Conservation (phyloP, 1,140 invertebrate species). For the Leptinotarsa undecemlineata region DNA sequence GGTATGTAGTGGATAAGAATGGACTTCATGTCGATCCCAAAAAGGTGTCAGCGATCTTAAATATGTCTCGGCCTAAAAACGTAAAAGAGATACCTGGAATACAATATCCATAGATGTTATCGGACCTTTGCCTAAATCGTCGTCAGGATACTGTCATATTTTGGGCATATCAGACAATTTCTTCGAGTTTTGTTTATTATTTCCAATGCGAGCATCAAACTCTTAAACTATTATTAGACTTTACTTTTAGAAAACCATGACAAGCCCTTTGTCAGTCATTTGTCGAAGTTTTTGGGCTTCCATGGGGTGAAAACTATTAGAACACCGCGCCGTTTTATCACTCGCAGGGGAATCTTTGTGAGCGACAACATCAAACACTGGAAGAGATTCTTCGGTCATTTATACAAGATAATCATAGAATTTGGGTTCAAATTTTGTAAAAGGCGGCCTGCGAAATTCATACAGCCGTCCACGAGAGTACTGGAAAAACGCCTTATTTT, state of each 20-base stretch:
- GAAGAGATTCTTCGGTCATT: slow-evolving; percentile 1
- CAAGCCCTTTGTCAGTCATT: neutral
- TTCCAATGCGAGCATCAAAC: neutral
- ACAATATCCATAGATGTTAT: slow-evolving; percentile 20
- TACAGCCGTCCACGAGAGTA: slow-evolving; percentile 11
- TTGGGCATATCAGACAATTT: neutral
- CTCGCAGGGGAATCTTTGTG: neutral
- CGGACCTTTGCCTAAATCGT: slow-evolving; percentile 11
- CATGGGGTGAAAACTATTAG: neutral
- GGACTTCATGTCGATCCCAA: slow-evolving; percentile 41
- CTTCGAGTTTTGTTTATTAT: neutral
- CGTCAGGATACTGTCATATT: slow-evolving; percentile 24
- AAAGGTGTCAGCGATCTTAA: slow-evolving; percentile 39
- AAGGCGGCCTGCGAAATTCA: slow-evolving; percentile 17
- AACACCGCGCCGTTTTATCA: neutral
- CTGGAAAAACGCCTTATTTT: slow-evolving; percentile 18
- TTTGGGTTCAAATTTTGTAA: slow-evolving; percentile 23
- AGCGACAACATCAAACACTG: neutral
- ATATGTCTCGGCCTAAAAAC: neutral
- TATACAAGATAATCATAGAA: slow-evolving; percentile 15
- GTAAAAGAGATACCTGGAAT: slow-evolving; percentile 7
- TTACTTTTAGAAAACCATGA: neutral
- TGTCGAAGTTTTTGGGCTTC: neutral
- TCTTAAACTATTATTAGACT: neutral
- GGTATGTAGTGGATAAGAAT: slow-evolving; percentile 47